A percentile compares a stretch with the other conserved stretches of the same genome.
Evolutionary conservation across 2,888 invertebrate species (phyloP).

Genomic region (Drosophila rellima): DNA sequence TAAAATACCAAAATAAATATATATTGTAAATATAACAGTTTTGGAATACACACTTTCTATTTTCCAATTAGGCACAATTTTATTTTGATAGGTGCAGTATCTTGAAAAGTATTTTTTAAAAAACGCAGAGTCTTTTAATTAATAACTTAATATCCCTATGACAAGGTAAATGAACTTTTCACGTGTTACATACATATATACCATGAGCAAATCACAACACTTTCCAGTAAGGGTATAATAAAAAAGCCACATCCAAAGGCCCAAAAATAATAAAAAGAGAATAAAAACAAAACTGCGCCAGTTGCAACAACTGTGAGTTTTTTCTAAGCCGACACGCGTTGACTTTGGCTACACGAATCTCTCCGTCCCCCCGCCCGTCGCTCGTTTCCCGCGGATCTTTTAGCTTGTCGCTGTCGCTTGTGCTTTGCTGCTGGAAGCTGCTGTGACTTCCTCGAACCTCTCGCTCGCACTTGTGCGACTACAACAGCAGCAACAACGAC

Average conservation of each 20-base stretch:
- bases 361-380: background rate
- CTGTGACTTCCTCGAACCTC: constrained; percentile 75
- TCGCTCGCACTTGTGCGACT: constrained; percentile 62
- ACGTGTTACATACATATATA: background rate
- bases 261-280: constrained; percentile 28
- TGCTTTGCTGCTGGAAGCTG: constrained; percentile 66
- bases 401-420: constrained; percentile 47
- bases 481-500: constrained; percentile 13
- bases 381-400: constrained; percentile 12
- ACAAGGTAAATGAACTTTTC: background rate
- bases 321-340: constrained; percentile 80
- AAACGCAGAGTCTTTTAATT: background rate
- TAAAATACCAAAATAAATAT: too few relatives aligned
- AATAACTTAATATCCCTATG: background rate
- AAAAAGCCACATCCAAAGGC: constrained; percentile 2
- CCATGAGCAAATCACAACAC: background rate
- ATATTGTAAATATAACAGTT: too few relatives aligned
- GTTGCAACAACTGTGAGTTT: constrained; percentile 61
- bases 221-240: background rate
- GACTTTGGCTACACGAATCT: constrained; percentile 63
- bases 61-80: too few relatives aligned
- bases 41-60: too few relatives aligned
- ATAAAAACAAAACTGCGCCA: constrained; percentile 44
- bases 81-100: too few relatives aligned
- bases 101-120: background rate